Conservation (phyloP, 2,888 invertebrate species). For the Sthenelais limicola region DNA sequence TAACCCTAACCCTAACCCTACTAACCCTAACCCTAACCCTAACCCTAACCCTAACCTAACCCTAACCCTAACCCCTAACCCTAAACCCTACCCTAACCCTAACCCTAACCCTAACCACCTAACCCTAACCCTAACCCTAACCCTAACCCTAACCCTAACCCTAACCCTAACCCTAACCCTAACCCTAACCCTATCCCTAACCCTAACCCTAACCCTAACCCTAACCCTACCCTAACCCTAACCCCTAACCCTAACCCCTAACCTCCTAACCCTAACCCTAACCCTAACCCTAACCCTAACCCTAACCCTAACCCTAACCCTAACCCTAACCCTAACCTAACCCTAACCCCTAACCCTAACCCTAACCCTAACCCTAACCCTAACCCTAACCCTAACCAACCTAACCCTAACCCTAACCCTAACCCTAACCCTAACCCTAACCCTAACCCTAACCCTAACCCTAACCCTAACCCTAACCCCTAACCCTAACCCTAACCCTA, state of each 20-base stretch:
- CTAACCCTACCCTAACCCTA: constrained; percentile 22
- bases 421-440: constrained; percentile 46
- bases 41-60: constrained; percentile 46
- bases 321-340: constrained; percentile 45
- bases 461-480: constrained; percentile 40
- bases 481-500: constrained; percentile 48
- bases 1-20: constrained; percentile 41
- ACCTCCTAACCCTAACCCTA: constrained; percentile 44
- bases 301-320: constrained; percentile 50
- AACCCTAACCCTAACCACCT: constrained; percentile 46
- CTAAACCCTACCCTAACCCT: constrained; percentile 38
- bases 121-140: too few relatives aligned
- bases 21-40: constrained; percentile 39
- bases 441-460: constrained; percentile 49
- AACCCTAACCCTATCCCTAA: constrained; percentile 46
- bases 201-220: constrained; percentile 25
- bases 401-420: constrained; percentile 51
- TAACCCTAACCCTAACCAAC: constrained; percentile 49
- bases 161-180: constrained; percentile 46
- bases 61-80: constrained; percentile 41
- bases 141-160: constrained; percentile 16
- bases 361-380: constrained; percentile 51
- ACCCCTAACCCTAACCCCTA: constrained; percentile 11
- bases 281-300: constrained; percentile 51
- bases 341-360: constrained; percentile 45